Evolutionary conservation across 2,888 invertebrate species (phyloP), one percentile per base, ranked within the genome.

Genomic region (Teleiodes luculella): DNA sequence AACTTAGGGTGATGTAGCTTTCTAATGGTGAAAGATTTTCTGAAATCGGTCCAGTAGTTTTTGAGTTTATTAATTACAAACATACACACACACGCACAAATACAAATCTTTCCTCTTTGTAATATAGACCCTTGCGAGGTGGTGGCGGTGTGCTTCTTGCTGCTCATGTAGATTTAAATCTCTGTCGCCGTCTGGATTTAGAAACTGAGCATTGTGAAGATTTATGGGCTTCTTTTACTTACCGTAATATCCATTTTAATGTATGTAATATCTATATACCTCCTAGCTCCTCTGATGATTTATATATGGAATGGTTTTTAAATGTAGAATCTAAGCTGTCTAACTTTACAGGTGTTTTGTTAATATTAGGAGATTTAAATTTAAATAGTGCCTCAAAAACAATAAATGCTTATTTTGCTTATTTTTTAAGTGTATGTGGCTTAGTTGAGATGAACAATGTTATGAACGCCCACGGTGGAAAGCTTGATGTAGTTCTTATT

Each of bases 171-270:
- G 33, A 39, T 10, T 31, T 60, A 1, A 13, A 10, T 3, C 24
- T 60, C 6, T 33, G 20, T 1, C 48, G 57, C 2, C 39, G 55
- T 11, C 8, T n/a, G 0, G 57, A 57, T 1, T 46, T 58, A 0
- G 60, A 60, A 24, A 60, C 58, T 3, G 58, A 52, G 4, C 6
- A 13, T 45, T 58, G 60, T 18, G 60, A 61, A 36, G 60, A 61
- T 20, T n/a, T 61, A 6, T 61, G 58, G 61, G 54, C 57, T 0
- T 48, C 14, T 7, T 47, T 55, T 14, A 11, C 33, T 33, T 33
- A 11, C 36, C 35, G 1, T 46, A 33, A 16, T 43, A 47, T 8
- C 53, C 53, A 7, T 36, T 30, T 16, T 20, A 1, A 1, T 16
- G 49, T 58, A 11, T 57, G 58, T 41, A 57, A 57, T 11, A 47